phyloP scores from a whole-genome alignment of 2,888 invertebrate species.

The Trissonchulus latispiculum region DNA sequence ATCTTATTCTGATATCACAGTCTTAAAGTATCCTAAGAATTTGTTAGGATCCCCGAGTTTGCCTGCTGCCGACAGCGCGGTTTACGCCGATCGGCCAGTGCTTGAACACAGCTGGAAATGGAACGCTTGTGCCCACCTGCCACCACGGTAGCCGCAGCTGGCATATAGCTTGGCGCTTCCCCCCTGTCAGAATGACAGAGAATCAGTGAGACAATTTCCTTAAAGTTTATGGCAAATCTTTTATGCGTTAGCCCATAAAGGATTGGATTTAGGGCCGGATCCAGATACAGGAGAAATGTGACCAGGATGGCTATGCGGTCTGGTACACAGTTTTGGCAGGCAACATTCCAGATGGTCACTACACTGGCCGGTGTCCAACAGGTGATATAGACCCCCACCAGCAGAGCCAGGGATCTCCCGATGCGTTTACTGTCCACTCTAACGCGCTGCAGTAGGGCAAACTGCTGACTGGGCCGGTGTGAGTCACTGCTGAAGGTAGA shows the following conservation, averaged over 20 bases:
- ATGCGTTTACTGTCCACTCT: background rate
- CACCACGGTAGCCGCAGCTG: no score
- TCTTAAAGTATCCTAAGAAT: no score
- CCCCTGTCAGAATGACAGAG: background rate
- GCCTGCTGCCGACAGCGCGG: no score
- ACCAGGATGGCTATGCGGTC: background rate
- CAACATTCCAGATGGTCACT: background rate
- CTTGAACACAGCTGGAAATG: no score
- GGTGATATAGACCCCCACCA: background rate
- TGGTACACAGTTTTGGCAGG: background rate
- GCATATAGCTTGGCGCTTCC: no score
- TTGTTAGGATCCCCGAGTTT: no score
- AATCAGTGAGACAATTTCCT: background rate
- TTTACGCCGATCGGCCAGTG: no score
- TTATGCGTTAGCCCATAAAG: background rate
- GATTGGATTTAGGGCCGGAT: background rate
- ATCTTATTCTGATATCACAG: no score
- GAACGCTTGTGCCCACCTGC: no score
- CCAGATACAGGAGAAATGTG: background rate
- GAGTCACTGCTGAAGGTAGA: no score
- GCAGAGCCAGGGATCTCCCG: background rate
- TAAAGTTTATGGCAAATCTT: background rate
- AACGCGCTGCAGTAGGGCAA: background rate
- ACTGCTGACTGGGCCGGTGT: background rate
- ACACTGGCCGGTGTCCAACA: background rate